Evolutionary conservation across 2,113 vertebrate genomes (phyloP).

Genomic region (Petroica traversi): DNA sequence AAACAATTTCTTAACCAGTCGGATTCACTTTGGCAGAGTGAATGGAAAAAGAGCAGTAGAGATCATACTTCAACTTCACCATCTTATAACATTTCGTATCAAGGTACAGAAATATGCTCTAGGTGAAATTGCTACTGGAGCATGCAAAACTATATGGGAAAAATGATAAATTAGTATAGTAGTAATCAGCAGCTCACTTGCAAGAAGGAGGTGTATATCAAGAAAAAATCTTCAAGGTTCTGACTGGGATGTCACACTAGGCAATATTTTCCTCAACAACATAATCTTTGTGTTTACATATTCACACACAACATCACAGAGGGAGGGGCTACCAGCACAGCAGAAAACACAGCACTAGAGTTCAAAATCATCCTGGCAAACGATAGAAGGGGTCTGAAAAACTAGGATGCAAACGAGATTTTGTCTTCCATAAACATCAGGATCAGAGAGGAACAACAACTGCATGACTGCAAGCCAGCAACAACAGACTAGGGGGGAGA

Average conservation of each 20-base stretch:
- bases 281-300: neutral
- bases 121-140: neutral
- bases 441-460: slow-evolving; percentile 19
- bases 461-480: neutral
- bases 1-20: neutral
- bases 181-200: neutral
- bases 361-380: slow-evolving; percentile 21
- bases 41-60: neutral
- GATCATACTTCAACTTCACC: neutral
- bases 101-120: neutral
- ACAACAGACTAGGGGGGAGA: neutral
- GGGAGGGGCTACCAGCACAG: neutral
- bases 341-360: neutral
- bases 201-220: neutral
- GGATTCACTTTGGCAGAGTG: neutral
- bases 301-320: neutral
- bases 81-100: neutral
- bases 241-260: slow-evolving; percentile 1
- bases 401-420: slow-evolving; percentile 3
- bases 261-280: slow-evolving; percentile 24
- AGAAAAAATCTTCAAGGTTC: slow-evolving; percentile 23
- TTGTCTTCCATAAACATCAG: neutral
- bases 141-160: neutral
- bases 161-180: neutral
- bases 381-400: neutral